phyloP scores from a whole-genome alignment of 1,140 invertebrate genomes.

The Hyposmocoma kahamanoa region DNA sequence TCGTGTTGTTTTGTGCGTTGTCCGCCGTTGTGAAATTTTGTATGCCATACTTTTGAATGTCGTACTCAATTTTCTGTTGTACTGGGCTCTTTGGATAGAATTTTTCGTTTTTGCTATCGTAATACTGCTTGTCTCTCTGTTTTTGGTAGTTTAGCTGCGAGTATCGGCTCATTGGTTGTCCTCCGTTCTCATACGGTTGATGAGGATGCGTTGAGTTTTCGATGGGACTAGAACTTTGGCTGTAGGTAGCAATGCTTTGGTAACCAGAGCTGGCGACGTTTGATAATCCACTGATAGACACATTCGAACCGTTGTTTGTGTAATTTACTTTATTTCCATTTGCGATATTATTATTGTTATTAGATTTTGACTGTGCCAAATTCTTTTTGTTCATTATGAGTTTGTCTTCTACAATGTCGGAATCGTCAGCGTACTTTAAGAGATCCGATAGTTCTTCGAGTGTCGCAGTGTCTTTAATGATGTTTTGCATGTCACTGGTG shows the following conservation, averaged over 20 bases:
- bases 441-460: constrained; percentile 84
- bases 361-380: constrained; percentile 57
- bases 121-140: constrained; percentile 66
- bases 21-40: constrained; percentile 72
- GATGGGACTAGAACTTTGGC: constrained; percentile 92
- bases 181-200: constrained; percentile 57
- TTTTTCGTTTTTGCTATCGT: constrained; percentile 64
- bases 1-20: constrained; percentile 70
- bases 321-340: constrained; percentile 68
- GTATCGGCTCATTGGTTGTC: constrained; percentile 63
- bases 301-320: constrained; percentile 80
- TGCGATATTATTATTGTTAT: constrained; percentile 52
- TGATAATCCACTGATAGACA: constrained; percentile 86
- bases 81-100: constrained; percentile 71
- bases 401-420: constrained; percentile 73
- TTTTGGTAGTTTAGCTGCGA: constrained; percentile 68
- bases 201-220: constrained; percentile 75
- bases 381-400: constrained; percentile 64
- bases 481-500: constrained; percentile 55
- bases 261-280: constrained; percentile 92
- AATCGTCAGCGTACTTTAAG: constrained; percentile 79
- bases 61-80: constrained; percentile 71
- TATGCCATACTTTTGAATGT: constrained; percentile 71
- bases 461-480: constrained; percentile 73
- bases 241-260: constrained; percentile 92